These are phyloP conservation scores for Chelonoidis abingdonii DNA, from an alignment of 2,113 vertebrate species.

Conservation along the genomic window DNA sequence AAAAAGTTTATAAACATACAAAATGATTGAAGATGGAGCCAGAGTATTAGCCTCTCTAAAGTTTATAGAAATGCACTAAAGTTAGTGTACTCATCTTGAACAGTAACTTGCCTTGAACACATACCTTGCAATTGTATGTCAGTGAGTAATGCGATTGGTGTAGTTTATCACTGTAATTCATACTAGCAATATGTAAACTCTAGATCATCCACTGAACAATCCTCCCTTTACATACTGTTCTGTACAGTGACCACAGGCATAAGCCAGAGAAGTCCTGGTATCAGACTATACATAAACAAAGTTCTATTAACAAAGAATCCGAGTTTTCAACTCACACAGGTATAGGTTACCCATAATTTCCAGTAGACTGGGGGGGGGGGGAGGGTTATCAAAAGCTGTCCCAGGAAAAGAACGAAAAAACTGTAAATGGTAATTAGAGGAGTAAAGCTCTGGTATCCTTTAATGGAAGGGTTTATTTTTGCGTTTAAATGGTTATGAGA, in stretches of 20 bases:
- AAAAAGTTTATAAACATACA: rapidly evolving
- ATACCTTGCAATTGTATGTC: not conserved
- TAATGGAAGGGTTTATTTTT: not conserved
- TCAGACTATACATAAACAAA: not conserved
- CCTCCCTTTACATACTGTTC: not conserved
- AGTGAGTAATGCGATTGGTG: no score
- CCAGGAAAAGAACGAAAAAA: not conserved
- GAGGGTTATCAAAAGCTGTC: not conserved
- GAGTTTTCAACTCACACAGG: not conserved
- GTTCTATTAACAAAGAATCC: not conserved
- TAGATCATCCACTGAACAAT: not conserved
- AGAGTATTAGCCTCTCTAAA: not conserved
- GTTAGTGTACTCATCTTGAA: not conserved
- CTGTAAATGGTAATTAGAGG: not conserved
- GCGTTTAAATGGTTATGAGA: not conserved
- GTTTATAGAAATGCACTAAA: not conserved
- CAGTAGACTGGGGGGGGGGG: not conserved
- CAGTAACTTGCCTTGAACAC: not conserved
- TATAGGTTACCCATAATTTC: not conserved
- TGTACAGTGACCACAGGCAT: not conserved
- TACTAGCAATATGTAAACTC: not conserved
- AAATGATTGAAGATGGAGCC: rapidly evolving
- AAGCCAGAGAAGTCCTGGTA: not conserved
- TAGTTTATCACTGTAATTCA: not conserved
- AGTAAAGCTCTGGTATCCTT: not conserved